Percentiles rank a stretch among this genome's conserved stretches.
These are phyloP conservation scores for Ditula angustiorana DNA, from an alignment of 2,888 invertebrate genomes.

Conservation along the genomic window DNA sequence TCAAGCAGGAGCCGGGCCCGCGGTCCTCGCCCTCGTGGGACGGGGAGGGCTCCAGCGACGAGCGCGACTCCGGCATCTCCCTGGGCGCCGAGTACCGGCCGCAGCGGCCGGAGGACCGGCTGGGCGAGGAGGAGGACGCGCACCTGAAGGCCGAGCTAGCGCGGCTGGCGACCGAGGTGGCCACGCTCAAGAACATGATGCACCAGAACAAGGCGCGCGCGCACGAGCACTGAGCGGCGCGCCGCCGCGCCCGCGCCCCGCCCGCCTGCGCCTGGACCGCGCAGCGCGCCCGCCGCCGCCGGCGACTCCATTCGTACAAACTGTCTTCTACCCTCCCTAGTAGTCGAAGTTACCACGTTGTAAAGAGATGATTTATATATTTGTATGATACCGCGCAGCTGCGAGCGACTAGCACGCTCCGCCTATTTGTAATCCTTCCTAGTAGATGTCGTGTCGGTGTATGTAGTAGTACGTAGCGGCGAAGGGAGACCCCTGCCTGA, in stretches of 20 bases:
- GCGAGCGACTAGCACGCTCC: constrained; percentile 76
- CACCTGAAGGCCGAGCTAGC: constrained; percentile 94
- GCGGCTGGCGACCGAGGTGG: constrained; percentile 95
- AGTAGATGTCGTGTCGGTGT: constrained; percentile 76
- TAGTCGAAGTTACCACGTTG: constrained; percentile 81
- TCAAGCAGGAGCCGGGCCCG: constrained; percentile 93
- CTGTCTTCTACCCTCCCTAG: constrained; percentile 72
- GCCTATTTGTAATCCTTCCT: constrained; percentile 80
- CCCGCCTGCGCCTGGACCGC: constrained; percentile 61
- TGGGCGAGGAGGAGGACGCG: constrained; percentile 87
- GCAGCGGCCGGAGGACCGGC: constrained; percentile 72
- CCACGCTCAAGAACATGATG: constrained; percentile 93
- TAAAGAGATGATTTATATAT: constrained; percentile 76
- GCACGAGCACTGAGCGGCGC: constrained; percentile 76
- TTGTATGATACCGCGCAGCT: constrained; percentile 81
- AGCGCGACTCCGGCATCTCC: constrained; percentile 95
- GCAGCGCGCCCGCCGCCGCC: constrained; percentile 51
- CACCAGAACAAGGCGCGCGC: constrained; percentile 86
- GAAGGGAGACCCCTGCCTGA: constrained; percentile 54
- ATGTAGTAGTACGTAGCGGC: constrained; percentile 56
- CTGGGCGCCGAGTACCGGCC: constrained; percentile 89
- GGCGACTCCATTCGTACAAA: constrained; percentile 71
- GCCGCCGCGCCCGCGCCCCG: constrained; percentile 49
- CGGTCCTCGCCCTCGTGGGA: constrained; percentile 94
- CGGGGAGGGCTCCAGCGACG: constrained; percentile 95